A percentile compares a stretch with the other conserved stretches of the same genome.
Evolutionary conservation across 1,140 invertebrate species (phyloP).

Genomic region (Bathynomus jamesi): DNA sequence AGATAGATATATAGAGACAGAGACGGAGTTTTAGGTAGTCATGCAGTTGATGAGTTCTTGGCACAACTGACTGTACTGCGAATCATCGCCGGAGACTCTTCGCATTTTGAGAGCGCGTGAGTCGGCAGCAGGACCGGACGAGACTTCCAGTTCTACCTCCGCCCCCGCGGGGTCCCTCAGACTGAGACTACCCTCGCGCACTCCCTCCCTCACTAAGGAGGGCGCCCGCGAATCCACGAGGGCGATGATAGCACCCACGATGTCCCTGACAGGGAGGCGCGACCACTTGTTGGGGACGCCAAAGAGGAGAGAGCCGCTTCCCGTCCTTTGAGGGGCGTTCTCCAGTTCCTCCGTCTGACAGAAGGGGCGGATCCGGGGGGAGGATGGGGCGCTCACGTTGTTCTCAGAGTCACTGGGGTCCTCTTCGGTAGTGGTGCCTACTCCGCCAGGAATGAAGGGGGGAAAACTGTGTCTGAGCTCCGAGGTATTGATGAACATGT

Average conservation of each 20-base stretch:
- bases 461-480: constrained; percentile 35
- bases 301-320: constrained; percentile 53
- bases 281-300: constrained; percentile 70
- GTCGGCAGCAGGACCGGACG: constrained; percentile 48
- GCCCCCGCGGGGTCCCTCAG: constrained; percentile 75
- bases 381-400: neutral
- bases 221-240: constrained; percentile 70
- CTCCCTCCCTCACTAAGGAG: constrained; percentile 43
- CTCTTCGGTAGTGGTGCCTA: constrained; percentile 5
- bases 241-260: constrained; percentile 70
- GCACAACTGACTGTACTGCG: constrained; percentile 81
- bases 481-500: constrained; percentile 31
- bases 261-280: constrained; percentile 63
- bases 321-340: constrained; percentile 43
- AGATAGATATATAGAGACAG: neutral
- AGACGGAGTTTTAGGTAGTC: constrained; percentile 23
- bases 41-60: constrained; percentile 82
- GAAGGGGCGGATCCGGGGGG: neutral
- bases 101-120: constrained; percentile 76
- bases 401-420: neutral
- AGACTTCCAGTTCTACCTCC: constrained; percentile 77
- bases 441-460: constrained; percentile 26
- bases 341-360: constrained; percentile 15
- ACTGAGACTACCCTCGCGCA: constrained; percentile 44
- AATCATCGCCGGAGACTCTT: constrained; percentile 81